Evolutionary conservation across 2,797 vertebrate species (phyloP), one percentile per base, ranked within the genome.

Genomic region (Oophaga sylvatica): DNA sequence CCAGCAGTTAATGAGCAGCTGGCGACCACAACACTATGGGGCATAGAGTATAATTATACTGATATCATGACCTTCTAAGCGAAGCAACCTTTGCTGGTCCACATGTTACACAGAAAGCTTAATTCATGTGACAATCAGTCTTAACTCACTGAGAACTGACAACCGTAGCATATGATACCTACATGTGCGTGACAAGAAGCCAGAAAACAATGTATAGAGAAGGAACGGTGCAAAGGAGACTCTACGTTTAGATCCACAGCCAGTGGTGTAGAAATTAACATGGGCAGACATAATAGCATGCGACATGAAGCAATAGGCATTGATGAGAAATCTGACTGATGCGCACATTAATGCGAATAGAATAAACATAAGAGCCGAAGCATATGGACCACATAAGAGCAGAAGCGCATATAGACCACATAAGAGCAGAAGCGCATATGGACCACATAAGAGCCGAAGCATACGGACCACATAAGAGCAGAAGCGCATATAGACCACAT

Each of bases 41-140:
- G 57, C 78, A 20, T 35, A 59, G 13, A 57, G 16, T 17, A 22
- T 80, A 60, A 60, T 80, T 77, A 59, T 41, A 80, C 19, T 60
- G 15, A 31, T 60, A 80, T 62, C 75, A 56, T 48, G 71, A 75
- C 41, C 70, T 45, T 73, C 41, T 35, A 45, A 20, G 22, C n/a
- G 59, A 12, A 60, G 81, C 19, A 73, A 75, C 31, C 41, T 45
- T 62, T 26, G 57, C 73, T 65, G 16, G 29, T 85, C 63, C 63
- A 53, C n/a, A 78, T 76, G 83, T 85, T 85, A 35, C 59, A 41
- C 12, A 56, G 16, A 85, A 85, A 57, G 41, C 4, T 15, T 56
- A 78, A 67, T 85, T 35, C 26, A 78, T 35, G n/a, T 35, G 60
- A 67, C 73, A 85, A 56, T 45, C 59, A 20, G 31, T n/a, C 68